Percentiles rank a stretch among this genome's conserved stretches.
Evolutionary conservation across 1,140 invertebrate genomes (phyloP).

Genomic region (Drosophila trapezifrons): DNA sequence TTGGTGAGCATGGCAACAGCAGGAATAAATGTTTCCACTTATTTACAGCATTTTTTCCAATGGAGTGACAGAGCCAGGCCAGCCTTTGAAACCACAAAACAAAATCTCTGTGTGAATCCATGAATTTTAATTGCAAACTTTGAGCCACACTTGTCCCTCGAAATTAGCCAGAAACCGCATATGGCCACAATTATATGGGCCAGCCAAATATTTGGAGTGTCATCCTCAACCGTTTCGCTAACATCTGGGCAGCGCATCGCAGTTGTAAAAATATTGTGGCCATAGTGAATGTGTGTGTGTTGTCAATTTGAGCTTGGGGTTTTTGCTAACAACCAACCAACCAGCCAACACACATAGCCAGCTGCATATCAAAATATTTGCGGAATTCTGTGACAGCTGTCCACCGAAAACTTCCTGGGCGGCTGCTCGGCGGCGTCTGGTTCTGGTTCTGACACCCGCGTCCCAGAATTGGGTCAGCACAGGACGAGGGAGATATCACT

Average conservation of each 20-base stretch:
- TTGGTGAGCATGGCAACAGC: conserved; percentile 19
- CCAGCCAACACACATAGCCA: conserved; percentile 9
- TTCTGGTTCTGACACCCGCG: conserved; percentile 38
- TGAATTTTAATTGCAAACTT: conserved; percentile 40
- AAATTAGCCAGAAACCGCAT: conserved; percentile 71
- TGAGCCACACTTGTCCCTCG: conserved; percentile 11
- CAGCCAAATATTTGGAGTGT: conserved; percentile 72
- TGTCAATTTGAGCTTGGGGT: conserved; percentile 72
- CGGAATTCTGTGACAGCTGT: conserved; percentile 61
- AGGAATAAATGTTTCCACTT: background rate
- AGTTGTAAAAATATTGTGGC: conserved; percentile 80
- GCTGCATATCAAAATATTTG: conserved; percentile 80
- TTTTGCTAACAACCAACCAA: conserved; percentile 48
- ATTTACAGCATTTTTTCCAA: background rate
- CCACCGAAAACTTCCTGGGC: conserved; percentile 56
- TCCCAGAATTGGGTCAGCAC: conserved; percentile 61
- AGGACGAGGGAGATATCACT: conserved; percentile 10
- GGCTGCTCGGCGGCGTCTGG: conserved; percentile 20
- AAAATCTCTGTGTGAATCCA: conserved; percentile 35
- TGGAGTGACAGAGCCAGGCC: background rate
- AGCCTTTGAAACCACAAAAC: conserved; percentile 8
- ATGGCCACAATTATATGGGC: conserved; percentile 68
- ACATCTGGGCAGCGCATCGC: conserved; percentile 27
- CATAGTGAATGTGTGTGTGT: conserved; percentile 60
- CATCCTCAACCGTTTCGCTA: conserved; percentile 23